These are phyloP conservation scores for Copsychus sechellarum DNA, from an alignment of 2,113 vertebrate species.

Conservation along the genomic window DNA sequence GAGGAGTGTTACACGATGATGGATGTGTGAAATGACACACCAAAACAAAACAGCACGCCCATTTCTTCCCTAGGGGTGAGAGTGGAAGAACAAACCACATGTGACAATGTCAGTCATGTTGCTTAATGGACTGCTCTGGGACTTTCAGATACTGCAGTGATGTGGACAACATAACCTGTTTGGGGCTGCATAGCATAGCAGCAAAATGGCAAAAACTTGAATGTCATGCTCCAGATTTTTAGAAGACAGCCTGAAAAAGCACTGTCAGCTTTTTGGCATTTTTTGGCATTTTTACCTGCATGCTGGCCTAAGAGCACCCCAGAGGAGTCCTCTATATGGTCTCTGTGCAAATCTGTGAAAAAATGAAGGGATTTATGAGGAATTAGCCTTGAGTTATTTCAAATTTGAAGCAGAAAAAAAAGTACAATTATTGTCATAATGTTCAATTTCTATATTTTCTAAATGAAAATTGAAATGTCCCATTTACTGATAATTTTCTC, in stretches of 20 bases:
- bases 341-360: background rate
- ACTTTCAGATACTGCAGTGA: background rate
- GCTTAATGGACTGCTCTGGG: background rate
- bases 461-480: background rate
- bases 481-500: background rate
- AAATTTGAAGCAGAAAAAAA: background rate
- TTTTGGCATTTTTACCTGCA: background rate
- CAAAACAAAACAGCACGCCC: background rate
- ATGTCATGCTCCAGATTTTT: background rate
- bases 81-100: background rate
- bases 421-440: background rate
- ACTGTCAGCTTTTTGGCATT: background rate
- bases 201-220: background rate
- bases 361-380: background rate
- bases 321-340: background rate
- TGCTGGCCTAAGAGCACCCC: background rate
- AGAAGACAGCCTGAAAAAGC: background rate
- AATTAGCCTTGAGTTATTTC: background rate
- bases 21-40: constrained; percentile 17
- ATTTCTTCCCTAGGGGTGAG: background rate
- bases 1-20: background rate
- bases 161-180: background rate
- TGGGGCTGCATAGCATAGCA: background rate
- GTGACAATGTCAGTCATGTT: constrained; percentile 7
- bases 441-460: background rate